phyloP scores from a whole-genome alignment of 2,113 vertebrate genomes.

The Chaenocephalus aceratus region DNA sequence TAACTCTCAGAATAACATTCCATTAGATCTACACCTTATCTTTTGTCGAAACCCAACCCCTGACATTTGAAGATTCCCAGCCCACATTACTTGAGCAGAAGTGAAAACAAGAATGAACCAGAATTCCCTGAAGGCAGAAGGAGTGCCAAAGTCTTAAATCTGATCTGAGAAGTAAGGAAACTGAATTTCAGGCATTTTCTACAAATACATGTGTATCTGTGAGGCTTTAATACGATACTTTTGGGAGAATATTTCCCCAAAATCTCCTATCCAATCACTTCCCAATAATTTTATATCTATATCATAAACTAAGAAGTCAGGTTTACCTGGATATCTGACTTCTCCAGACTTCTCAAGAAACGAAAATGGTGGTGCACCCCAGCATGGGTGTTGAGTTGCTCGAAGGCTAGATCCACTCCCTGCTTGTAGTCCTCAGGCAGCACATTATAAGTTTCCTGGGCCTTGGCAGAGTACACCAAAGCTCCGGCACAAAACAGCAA shows the following conservation, averaged over 20 bases:
- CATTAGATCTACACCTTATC: no score
- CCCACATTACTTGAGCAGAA: neutral
- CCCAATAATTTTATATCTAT: neutral
- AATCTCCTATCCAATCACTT: neutral
- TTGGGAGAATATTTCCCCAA: neutral
- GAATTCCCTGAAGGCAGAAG: neutral
- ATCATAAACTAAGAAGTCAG: neutral
- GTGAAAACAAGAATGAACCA: slow-evolving; percentile 13
- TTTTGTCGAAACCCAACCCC: neutral
- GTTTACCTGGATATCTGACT: slow-evolving; percentile 70
- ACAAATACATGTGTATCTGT: neutral
- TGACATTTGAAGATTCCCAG: neutral
- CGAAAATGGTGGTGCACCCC: slow-evolving; percentile 75
- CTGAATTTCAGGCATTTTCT: rapidly evolving
- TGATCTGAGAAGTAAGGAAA: neutral
- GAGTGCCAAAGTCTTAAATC: neutral
- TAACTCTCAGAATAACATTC: no score
- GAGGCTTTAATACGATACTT: neutral
- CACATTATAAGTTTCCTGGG: slow-evolving; percentile 43
- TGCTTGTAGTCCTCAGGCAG: slow-evolving; percentile 53
- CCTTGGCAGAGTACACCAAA: slow-evolving; percentile 31
- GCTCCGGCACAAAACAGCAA: slow-evolving; percentile 65
- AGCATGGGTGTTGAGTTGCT: slow-evolving; percentile 53
- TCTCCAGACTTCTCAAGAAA: slow-evolving; percentile 67
- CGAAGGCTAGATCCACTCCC: slow-evolving; percentile 74